Conservation (phyloP, 37 sponge, comb jelly and placozoan genomes). For the Cliona cf. orientalis region DNA sequence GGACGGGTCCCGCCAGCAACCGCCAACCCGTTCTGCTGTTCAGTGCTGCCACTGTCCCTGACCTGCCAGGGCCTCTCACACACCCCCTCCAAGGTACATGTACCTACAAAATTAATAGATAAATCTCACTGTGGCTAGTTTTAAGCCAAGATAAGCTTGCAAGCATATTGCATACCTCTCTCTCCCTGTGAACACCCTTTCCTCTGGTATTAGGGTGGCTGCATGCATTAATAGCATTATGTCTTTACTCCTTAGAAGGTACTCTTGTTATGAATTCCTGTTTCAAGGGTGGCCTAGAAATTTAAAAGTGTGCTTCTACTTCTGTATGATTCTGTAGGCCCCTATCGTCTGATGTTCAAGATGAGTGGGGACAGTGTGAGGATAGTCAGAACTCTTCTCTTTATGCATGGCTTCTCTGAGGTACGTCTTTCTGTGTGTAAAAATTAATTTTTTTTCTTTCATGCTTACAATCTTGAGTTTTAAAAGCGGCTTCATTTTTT, state of each 20-base stretch:
- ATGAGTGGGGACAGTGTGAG: conserved; percentile 44
- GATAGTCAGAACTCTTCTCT: conserved; percentile 39
- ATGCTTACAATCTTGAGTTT: background rate
- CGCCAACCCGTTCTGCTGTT: background rate
- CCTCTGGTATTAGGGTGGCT: too few species aligned
- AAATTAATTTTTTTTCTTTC: background rate
- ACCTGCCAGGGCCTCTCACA: background rate
- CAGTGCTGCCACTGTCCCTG: background rate
- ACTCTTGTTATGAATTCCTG: too few species aligned
- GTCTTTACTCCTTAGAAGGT: background rate
- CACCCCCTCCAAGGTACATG: background rate
- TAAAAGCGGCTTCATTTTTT: too few species aligned
- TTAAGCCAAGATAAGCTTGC: too few species aligned
- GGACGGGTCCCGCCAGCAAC: background rate
- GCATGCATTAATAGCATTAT: too few species aligned
- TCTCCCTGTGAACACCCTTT: too few species aligned
- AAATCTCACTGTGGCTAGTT: too few species aligned
- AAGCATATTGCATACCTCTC: too few species aligned
- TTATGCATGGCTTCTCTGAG: conserved; percentile 70
- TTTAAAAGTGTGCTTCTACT: too few species aligned
- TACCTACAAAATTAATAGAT: background rate
- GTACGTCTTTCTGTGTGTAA: too few species aligned
- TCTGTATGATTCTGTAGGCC: too few species aligned
- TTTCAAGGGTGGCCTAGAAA: too few species aligned
- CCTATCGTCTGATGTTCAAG: conserved; percentile 51